Percentiles rank a stretch among this genome's conserved stretches.
These are phyloP conservation scores for Amphipoea oculea DNA, from an alignment of 2,888 invertebrate species.

Conservation along the genomic window DNA sequence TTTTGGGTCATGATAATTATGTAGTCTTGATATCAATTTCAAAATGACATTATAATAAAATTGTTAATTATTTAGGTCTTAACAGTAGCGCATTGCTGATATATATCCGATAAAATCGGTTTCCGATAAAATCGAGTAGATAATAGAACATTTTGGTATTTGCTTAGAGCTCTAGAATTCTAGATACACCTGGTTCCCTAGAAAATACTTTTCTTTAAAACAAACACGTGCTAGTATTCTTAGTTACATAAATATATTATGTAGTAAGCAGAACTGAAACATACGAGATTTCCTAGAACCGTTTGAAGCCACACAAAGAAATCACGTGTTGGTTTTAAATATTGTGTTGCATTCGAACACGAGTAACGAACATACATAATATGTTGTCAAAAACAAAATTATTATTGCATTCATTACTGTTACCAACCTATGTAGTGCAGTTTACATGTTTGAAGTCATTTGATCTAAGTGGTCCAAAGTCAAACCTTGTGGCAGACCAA, in stretches of 20 bases:
- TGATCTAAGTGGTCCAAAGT: neutral
- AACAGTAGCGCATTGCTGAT: neutral
- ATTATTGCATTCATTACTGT: neutral
- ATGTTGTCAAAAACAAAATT: neutral
- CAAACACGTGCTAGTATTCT: neutral
- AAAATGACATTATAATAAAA: neutral
- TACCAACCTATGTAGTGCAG: neutral
- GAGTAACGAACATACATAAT: neutral
- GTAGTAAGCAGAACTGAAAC: conserved; percentile 30
- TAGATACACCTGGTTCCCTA: neutral
- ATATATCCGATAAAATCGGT: too few species aligned
- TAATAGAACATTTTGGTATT: neutral
- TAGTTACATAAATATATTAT: conserved; percentile 37
- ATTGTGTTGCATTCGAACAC: conserved; percentile 33
- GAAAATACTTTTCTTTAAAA: conserved; percentile 9
- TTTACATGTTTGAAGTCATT: neutral
- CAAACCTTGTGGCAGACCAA: neutral
- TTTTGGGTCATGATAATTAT: neutral
- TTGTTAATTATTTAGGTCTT: neutral
- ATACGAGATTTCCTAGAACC: conserved; percentile 47
- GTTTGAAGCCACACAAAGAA: conserved; percentile 53
- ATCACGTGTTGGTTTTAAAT: conserved; percentile 41
- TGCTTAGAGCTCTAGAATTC: neutral
- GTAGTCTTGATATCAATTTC: neutral
- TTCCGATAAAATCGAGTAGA: neutral